These are phyloP conservation scores for Frieseomelitta varia DNA, from an alignment of 1,140 invertebrate genomes.

Conservation along the genomic window DNA sequence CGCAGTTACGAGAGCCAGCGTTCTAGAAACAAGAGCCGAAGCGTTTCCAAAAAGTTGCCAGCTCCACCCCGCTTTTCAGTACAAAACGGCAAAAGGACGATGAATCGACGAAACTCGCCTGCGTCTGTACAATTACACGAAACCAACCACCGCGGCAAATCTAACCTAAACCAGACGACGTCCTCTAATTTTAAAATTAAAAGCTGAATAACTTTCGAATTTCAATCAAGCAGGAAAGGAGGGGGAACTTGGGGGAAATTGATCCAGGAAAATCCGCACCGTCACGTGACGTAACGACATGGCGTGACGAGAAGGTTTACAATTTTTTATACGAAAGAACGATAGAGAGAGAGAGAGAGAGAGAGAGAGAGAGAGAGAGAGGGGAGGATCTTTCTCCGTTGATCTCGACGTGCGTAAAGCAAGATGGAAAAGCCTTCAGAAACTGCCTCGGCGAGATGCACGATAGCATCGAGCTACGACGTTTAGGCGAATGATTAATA, in stretches of 20 bases:
- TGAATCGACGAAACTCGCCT: background rate
- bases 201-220: background rate
- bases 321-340: background rate
- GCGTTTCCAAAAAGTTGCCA: background rate
- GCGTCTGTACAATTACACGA: background rate
- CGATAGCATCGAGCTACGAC: background rate
- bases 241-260: background rate
- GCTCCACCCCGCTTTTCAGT: background rate
- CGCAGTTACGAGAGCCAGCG: background rate
- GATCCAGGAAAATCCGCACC: background rate
- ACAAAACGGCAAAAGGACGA: background rate
- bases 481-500: slow-evolving; percentile 23
- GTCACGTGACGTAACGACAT: background rate
- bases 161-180: background rate
- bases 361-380: background rate
- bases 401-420: background rate
- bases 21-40: background rate
- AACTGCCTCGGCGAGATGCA: background rate
- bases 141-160: background rate
- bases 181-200: background rate
- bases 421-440: background rate
- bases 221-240: background rate
- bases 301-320: background rate
- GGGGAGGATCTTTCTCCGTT: background rate
- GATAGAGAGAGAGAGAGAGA: too few species aligned